phyloP scores from a whole-genome alignment of 2,888 invertebrate species.

The Brenthis ino region DNA sequence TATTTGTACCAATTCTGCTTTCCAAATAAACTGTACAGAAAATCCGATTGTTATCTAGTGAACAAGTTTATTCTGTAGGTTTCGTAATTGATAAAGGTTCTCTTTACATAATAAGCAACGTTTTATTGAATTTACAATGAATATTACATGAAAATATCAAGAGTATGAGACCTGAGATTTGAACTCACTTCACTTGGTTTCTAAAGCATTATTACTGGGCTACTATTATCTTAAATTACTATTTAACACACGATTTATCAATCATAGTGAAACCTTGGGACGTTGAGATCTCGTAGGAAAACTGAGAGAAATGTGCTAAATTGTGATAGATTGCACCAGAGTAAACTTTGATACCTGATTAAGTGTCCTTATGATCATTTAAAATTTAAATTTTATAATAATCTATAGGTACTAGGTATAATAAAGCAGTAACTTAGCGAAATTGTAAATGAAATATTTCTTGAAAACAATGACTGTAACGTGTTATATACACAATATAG shows the following conservation, averaged over 20 bases:
- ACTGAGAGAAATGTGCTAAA: constrained; percentile 25
- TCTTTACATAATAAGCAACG: not conserved
- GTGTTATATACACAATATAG: too few species aligned
- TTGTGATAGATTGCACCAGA: constrained; percentile 25
- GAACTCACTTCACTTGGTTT: too few species aligned
- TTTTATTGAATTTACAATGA: not conserved
- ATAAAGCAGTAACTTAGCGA: too few species aligned
- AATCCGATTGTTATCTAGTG: constrained; percentile 16
- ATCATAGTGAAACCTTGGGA: constrained; percentile 55
- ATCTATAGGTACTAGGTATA: too few species aligned
- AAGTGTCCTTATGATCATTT: not conserved
- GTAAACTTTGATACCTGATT: constrained; percentile 15
- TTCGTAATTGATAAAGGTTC: constrained; percentile 4
- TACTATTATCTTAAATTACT: constrained; percentile 21
- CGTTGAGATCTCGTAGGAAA: constrained; percentile 40
- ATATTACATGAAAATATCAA: too few species aligned
- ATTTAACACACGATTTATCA: constrained; percentile 55
- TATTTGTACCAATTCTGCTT: constrained; percentile 17
- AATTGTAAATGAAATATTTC: too few species aligned
- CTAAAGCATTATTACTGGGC: constrained; percentile 11
- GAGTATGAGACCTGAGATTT: too few species aligned
- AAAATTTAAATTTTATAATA: not conserved
- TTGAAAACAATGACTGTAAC: too few species aligned
- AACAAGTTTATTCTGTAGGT: constrained; percentile 8
- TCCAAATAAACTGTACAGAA: constrained; percentile 6